A percentile compares a stretch with the other conserved stretches of the same genome.
These are phyloP conservation scores for Melanargia galathea DNA, from an alignment of 2,888 invertebrate genomes.

Conservation along the genomic window DNA sequence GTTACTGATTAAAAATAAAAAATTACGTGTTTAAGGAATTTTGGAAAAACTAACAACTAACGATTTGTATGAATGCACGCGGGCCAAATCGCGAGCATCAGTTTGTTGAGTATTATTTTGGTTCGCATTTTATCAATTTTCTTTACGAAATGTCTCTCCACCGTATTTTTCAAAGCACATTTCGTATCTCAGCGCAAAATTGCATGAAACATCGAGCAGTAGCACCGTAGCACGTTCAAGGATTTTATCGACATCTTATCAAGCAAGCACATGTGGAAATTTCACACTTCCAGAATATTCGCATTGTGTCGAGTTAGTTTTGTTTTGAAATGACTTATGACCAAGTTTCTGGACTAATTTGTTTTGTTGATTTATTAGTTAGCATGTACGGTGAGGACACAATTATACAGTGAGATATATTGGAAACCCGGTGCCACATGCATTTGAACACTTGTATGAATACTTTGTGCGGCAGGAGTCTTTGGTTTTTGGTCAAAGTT, in stretches of 20 bases:
- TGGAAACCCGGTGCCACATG: no score
- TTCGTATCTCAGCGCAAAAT: conserved; percentile 13
- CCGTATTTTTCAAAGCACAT: conserved; percentile 3
- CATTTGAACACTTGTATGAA: no score
- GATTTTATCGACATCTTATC: conserved; percentile 22
- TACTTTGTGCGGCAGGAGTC: no score
- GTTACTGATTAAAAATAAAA: no score
- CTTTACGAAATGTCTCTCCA: no score
- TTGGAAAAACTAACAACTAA: not conserved
- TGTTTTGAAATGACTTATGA: conserved; percentile 7
- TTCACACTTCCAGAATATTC: conserved; percentile 8
- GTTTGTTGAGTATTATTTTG: no score
- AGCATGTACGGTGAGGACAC: no score
- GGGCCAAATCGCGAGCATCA: not conserved
- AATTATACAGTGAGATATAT: no score
- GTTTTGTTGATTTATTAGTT: not conserved
- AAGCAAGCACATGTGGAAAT: conserved; percentile 17
- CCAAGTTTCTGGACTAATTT: not conserved
- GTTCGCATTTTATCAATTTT: no score
- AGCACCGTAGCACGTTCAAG: conserved; percentile 10
- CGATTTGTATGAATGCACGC: no score
- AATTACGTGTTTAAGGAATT: no score
- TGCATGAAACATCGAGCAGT: conserved; percentile 15
- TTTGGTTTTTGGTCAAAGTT: no score
- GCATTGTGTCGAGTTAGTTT: not conserved